phyloP scores from a whole-genome alignment of 1,140 invertebrate species.

The Andricus grossulariae region DNA sequence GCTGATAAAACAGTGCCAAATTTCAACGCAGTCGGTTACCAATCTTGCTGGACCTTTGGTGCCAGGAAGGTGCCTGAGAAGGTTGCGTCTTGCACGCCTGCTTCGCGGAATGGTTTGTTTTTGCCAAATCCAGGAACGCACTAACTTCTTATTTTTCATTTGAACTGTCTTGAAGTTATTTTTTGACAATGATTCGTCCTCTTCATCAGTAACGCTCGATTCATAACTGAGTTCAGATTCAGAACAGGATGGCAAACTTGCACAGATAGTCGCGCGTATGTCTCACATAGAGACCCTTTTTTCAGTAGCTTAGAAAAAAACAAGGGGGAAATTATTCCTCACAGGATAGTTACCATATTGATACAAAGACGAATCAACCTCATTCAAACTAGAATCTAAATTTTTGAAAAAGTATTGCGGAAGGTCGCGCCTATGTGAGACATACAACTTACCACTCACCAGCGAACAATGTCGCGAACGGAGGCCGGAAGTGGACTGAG shows the following conservation, averaged over 20 bases:
- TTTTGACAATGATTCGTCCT: not conserved
- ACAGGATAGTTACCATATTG: no score
- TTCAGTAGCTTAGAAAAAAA: no score
- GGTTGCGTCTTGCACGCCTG: conserved; percentile 25
- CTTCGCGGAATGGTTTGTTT: not conserved
- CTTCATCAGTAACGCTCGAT: conserved; percentile 29
- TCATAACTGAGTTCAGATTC: conserved; percentile 38
- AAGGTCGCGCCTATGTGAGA: no score
- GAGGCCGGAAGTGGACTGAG: no score
- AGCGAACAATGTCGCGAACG: no score
- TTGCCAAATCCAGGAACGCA: not conserved
- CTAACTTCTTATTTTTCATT: not conserved
- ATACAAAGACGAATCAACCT: no score
- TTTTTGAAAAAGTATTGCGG: no score
- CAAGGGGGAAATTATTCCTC: no score
- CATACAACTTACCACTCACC: no score
- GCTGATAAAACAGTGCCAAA: conserved; percentile 51
- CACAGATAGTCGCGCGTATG: no score
- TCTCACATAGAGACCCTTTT: no score
- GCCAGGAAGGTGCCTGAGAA: conserved; percentile 41
- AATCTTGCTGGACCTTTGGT: conserved; percentile 43
- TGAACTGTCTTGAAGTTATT: not conserved
- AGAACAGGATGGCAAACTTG: not conserved
- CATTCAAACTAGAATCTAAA: no score
- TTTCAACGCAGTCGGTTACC: conserved; percentile 43